phyloP scores from a whole-genome alignment of 1,140 invertebrate species.

The Hylaeus volcanicus region DNA sequence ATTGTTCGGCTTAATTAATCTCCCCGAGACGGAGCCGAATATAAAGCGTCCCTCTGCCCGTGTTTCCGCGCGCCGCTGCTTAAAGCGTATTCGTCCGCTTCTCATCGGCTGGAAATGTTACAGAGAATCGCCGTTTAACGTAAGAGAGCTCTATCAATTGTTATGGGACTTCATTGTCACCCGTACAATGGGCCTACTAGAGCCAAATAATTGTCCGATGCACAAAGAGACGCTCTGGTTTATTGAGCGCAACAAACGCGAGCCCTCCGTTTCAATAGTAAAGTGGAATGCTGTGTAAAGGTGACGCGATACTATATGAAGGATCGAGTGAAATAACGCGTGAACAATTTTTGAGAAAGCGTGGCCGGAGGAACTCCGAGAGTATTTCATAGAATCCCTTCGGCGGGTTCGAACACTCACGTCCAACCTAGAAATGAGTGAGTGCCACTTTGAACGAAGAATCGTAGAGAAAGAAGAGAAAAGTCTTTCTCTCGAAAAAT shows the following conservation, averaged over 20 bases:
- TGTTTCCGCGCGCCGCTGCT: not conserved
- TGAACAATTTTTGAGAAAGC: not conserved
- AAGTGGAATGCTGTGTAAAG: conserved; percentile 35
- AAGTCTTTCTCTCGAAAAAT: too few species aligned
- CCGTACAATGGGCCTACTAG: not conserved
- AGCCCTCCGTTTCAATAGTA: not conserved
- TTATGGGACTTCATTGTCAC: not conserved
- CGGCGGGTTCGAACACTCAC: not conserved
- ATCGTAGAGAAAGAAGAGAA: too few species aligned
- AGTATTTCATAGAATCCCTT: not conserved
- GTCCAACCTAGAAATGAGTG: too few species aligned
- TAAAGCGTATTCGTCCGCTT: not conserved
- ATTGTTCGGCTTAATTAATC: not conserved
- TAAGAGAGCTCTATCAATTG: not conserved
- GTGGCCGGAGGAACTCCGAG: too few species aligned
- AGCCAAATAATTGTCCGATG: conserved; percentile 4
- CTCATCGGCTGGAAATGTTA: not conserved
- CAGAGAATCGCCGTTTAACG: not conserved
- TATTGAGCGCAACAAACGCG: conserved; percentile 2
- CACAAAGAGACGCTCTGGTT: not conserved
- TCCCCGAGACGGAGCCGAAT: too few species aligned
- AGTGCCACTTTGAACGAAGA: too few species aligned
- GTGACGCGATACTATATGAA: conserved; percentile 25
- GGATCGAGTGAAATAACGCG: conserved; percentile 12
- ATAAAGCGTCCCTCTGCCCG: not conserved